Conservation (phyloP, 2,797 vertebrate species). For the Gymnodraco acuticeps region DNA sequence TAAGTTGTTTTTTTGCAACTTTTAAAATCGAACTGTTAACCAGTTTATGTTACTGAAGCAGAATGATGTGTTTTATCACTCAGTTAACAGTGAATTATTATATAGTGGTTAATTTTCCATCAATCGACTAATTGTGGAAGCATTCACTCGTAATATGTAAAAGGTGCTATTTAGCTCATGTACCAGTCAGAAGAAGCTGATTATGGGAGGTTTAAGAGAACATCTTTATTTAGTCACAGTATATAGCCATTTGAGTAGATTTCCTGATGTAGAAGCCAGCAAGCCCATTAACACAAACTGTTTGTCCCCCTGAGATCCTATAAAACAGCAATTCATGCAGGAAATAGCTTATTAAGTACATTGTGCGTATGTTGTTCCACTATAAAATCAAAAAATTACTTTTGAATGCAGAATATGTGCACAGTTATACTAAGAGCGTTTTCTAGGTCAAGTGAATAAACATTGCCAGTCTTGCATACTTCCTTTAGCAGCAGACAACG, state of each 20-base stretch:
- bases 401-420: constrained; percentile 57
- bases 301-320: constrained; percentile 41
- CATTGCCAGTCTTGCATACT: constrained; percentile 73
- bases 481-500: constrained; percentile 53
- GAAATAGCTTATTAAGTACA: constrained; percentile 35
- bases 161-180: not conserved
- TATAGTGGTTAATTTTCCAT: not conserved
- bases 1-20: too few relatives aligned
- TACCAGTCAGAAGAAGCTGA: not conserved
- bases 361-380: constrained; percentile 31
- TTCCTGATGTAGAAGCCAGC: constrained; percentile 45
- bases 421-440: constrained; percentile 64
- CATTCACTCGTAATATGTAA: not conserved
- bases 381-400: constrained; percentile 57
- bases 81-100: not conserved
- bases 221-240: constrained; percentile 49
- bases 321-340: constrained; percentile 45
- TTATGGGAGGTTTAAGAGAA: constrained; percentile 11
- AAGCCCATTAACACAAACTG: constrained; percentile 32
- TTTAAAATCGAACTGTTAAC: too few relatives aligned
- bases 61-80: not conserved
- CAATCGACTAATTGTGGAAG: not conserved
- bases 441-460: constrained; percentile 85
- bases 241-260: constrained; percentile 43
- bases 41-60: too few relatives aligned